phyloP scores from a whole-genome alignment of 92 coral and sea anemone genomes.

The Parazoanthus atlanticus region DNA sequence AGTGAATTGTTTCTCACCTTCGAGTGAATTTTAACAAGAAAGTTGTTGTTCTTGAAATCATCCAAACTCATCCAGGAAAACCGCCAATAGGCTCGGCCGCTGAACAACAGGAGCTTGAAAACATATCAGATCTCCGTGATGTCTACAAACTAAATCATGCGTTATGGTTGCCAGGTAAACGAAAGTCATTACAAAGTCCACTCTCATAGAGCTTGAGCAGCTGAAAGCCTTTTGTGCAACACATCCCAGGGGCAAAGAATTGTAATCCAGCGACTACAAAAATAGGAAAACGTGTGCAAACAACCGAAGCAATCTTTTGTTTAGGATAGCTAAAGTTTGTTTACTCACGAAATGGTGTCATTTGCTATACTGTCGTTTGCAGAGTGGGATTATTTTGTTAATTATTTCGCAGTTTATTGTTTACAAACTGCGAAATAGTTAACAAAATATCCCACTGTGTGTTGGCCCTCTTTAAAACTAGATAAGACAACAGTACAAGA shows the following conservation, averaged over 20 bases:
- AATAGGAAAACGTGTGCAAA: neutral
- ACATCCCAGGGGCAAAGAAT: constrained; percentile 23
- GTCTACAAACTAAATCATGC: neutral
- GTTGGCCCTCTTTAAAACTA: too few relatives aligned
- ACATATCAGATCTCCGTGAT: neutral
- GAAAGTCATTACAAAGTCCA: neutral
- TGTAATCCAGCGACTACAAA: neutral
- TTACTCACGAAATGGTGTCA: neutral
- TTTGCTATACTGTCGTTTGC: too few relatives aligned
- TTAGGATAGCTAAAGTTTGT: neutral
- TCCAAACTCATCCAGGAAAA: neutral
- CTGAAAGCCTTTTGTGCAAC: constrained; percentile 1
- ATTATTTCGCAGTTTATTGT: too few relatives aligned
- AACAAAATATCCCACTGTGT: too few relatives aligned
- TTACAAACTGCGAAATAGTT: too few relatives aligned
- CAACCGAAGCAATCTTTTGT: neutral
- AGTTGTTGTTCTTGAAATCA: neutral
- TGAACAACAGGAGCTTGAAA: neutral
- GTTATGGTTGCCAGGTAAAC: neutral
- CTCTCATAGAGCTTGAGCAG: neutral
- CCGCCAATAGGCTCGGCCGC: neutral
- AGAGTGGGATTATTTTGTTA: too few relatives aligned
- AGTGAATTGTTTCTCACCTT: neutral
- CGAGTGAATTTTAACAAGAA: neutral
- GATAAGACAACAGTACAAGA: too few relatives aligned